Conservation (phyloP, 2,797 vertebrate species). For the Schizopygopsis pylzovi region DNA sequence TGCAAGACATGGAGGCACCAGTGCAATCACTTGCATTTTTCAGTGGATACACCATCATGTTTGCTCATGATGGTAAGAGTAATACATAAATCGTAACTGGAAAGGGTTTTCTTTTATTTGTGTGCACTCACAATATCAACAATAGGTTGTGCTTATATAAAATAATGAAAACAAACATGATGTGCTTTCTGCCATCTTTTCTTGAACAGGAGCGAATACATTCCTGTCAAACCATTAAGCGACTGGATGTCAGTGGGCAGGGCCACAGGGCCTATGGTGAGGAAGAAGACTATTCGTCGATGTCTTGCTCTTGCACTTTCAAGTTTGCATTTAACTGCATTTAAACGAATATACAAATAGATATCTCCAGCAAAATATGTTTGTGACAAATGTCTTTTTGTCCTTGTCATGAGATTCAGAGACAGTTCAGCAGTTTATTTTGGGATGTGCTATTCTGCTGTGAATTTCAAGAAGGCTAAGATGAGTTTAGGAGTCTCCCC, state of each 20-base stretch:
- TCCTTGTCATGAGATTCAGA: constrained; percentile 18
- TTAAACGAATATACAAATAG: background rate
- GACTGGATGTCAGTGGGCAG: background rate
- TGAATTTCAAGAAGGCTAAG: constrained; percentile 21
- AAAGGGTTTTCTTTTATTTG: too few relatives aligned
- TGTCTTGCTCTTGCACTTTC: background rate
- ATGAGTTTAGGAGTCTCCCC: constrained; percentile 34
- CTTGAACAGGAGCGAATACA: too few relatives aligned
- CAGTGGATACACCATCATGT: too few relatives aligned
- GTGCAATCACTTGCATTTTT: too few relatives aligned
- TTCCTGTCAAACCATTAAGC: background rate
- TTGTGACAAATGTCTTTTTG: constrained; percentile 23
- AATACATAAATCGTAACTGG: too few relatives aligned
- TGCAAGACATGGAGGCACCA: too few relatives aligned
- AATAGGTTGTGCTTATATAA: too few relatives aligned
- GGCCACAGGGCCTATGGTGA: background rate
- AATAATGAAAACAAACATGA: too few relatives aligned
- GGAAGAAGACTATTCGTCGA: too few relatives aligned
- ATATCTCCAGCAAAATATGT: background rate
- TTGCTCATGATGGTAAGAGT: too few relatives aligned
- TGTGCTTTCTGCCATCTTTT: too few relatives aligned
- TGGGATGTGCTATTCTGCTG: constrained; percentile 12
- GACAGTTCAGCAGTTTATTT: background rate
- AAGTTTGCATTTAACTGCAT: background rate
- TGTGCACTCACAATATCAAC: too few relatives aligned